Evolutionary conservation across 2,888 invertebrate genomes (phyloP), one percentile per base, ranked within the genome.

Genomic region (Chalcosyrphus nemorum): DNA sequence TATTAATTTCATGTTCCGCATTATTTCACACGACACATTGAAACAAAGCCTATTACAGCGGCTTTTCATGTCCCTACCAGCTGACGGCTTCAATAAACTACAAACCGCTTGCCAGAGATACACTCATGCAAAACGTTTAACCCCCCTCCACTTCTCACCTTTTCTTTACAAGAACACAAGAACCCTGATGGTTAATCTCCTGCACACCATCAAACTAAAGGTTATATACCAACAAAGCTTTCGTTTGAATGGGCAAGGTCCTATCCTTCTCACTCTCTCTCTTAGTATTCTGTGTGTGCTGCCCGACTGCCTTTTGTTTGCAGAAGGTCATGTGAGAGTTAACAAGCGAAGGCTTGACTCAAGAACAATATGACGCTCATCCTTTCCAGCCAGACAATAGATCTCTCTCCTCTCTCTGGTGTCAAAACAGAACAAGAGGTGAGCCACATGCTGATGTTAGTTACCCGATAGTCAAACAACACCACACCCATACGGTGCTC

Each of bases 281-380:
- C 32, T 7, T 7, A 32, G 7, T 4, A 11, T n/a, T n/a, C n/a
- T n/a, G n/a, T n/a, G n/a, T 21, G 17, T 15, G 9, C 24, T n/a
- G 17, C 43, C 32, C 13, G 43, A 38, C 45, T 52, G 50, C 50
- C 63, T 27, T 74, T 80, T 84, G 74, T 84, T 65, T 15, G 13
- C 15, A 15, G 63, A 80, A 84, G 80, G 84, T 74, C 74, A 84
- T 70, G 74, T 74, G 50, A 56, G 57, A 68, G 68, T 52, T 50
- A 75, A 84, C 84, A 65, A 84, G 74, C 74, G 52, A 70, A 63
- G 75, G 74, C 80, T 80, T 84, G 65, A 65, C 74, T 56, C 65
- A 70, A 65, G 57, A 74, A 84, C 80, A 75, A 80, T 75, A 75
- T 75, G 43, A 54, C 50, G 74, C 52, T 74, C 47, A 66, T 54